Conservation (phyloP, 2,113 vertebrate species). For the Notarius quadriscutis region DNA sequence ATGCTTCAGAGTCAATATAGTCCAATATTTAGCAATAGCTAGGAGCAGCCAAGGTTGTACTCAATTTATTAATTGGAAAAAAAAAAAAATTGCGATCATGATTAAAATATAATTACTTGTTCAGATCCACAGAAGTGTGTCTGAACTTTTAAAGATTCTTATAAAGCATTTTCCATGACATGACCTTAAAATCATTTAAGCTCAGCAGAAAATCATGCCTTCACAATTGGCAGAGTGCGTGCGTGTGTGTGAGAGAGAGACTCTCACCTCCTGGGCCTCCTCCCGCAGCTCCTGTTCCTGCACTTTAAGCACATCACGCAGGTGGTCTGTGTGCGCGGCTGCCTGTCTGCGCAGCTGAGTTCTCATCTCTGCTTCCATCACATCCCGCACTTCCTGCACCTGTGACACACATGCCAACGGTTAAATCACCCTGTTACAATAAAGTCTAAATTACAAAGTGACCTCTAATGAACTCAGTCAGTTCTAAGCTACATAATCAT, state of each 20-base stretch:
- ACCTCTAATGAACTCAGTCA: no score
- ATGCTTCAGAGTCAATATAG: neutral
- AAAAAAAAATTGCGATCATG: no score
- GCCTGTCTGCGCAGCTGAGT: slow-evolving; percentile 95
- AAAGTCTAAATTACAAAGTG: neutral
- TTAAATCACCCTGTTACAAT: neutral
- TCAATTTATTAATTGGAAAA: neutral
- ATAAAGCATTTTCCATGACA: neutral
- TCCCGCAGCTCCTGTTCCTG: slow-evolving; percentile 88
- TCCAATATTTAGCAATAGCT: neutral
- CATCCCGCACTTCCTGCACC: slow-evolving; percentile 87
- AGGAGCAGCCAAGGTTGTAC: neutral
- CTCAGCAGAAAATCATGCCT: neutral
- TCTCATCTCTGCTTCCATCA: slow-evolving; percentile 96
- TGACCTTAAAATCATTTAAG: neutral
- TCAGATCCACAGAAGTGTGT: no score
- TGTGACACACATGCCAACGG: slow-evolving; percentile 55
- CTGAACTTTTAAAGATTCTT: no score
- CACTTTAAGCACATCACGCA: slow-evolving; percentile 87
- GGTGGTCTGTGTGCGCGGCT: slow-evolving; percentile 92
- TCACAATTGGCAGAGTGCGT: neutral
- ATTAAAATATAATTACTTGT: neutral
- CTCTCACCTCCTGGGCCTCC: slow-evolving; percentile 83
- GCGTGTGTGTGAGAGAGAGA: neutral
- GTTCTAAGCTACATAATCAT: neutral